Conservation (phyloP, 2,888 invertebrate genomes). For the Dione vanillae region DNA sequence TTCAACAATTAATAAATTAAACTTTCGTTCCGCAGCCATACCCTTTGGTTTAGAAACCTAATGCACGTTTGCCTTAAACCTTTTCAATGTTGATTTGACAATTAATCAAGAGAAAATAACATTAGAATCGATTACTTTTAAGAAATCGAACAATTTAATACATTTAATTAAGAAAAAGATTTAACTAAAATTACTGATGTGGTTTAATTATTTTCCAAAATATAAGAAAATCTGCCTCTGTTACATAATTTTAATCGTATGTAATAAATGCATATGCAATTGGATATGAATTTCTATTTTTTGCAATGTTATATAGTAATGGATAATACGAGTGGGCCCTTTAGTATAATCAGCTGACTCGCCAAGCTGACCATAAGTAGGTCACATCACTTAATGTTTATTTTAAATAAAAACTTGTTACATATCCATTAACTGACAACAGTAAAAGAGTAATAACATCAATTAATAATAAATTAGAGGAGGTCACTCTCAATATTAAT, state of each 20-base stretch:
- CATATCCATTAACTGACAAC: slow-evolving; percentile 16
- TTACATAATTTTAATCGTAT: too few species aligned
- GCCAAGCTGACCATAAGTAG: slow-evolving; percentile 8
- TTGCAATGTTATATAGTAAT: background rate
- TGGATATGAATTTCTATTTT: background rate
- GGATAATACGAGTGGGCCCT: background rate
- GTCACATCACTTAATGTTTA: slow-evolving; percentile 9
- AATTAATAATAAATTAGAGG: slow-evolving; percentile 12
- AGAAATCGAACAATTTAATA: too few species aligned
- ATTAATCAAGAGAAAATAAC: slow-evolving; percentile 59
- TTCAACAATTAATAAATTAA: slow-evolving; percentile 72
- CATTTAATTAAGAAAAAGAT: too few species aligned
- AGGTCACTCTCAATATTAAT: slow-evolving; percentile 3
- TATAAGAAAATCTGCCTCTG: too few species aligned
- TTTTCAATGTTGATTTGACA: slow-evolving; percentile 56
- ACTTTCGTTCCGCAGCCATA: slow-evolving; percentile 68
- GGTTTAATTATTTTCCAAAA: too few species aligned
- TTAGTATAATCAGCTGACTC: slow-evolving; percentile 1
- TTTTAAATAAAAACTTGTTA: slow-evolving; percentile 4
- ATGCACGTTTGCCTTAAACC: slow-evolving; percentile 50
- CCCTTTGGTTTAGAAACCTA: slow-evolving; percentile 54
- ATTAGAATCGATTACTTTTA: too few species aligned
- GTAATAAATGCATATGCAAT: background rate
- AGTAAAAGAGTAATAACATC: slow-evolving; percentile 10
- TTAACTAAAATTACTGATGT: too few species aligned